Conservation (phyloP, 1,140 invertebrate species). For the Ephestia elutella region DNA sequence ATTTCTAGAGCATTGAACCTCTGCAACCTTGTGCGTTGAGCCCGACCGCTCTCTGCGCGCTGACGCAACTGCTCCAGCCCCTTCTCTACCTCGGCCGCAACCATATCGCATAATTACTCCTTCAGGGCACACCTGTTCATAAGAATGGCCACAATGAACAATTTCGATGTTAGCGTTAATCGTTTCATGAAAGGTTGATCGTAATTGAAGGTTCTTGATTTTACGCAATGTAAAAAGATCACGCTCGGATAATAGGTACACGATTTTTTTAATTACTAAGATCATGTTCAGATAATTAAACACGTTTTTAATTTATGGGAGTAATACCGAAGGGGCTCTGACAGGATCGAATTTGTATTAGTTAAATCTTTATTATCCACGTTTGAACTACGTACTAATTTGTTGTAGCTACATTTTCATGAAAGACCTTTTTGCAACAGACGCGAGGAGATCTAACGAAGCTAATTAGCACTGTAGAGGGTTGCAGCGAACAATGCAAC, state of each 20-base stretch:
- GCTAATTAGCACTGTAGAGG: conserved; percentile 18
- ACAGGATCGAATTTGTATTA: too few species aligned
- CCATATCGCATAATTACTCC: conserved; percentile 62
- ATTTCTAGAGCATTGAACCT: conserved; percentile 74
- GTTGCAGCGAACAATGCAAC: conserved; percentile 23
- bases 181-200: conserved; percentile 57
- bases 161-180: conserved; percentile 47
- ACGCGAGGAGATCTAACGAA: conserved; percentile 14
- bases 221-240: conserved; percentile 32
- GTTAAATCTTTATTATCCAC: too few species aligned
- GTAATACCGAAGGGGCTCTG: too few species aligned
- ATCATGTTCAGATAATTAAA: background rate
- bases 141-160: conserved; percentile 43
- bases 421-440: conserved; percentile 9
- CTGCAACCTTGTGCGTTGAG: conserved; percentile 73
- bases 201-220: conserved; percentile 39
- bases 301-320: background rate
- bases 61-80: conserved; percentile 66
- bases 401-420: too few species aligned
- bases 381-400: too few species aligned
- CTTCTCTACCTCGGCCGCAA: conserved; percentile 54
- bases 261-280: background rate
- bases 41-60: conserved; percentile 61
- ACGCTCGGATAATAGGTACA: conserved; percentile 11
- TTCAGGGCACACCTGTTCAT: conserved; percentile 60